Conservation (phyloP, 1,140 invertebrate species). For the Eurosta solidaginis region DNA sequence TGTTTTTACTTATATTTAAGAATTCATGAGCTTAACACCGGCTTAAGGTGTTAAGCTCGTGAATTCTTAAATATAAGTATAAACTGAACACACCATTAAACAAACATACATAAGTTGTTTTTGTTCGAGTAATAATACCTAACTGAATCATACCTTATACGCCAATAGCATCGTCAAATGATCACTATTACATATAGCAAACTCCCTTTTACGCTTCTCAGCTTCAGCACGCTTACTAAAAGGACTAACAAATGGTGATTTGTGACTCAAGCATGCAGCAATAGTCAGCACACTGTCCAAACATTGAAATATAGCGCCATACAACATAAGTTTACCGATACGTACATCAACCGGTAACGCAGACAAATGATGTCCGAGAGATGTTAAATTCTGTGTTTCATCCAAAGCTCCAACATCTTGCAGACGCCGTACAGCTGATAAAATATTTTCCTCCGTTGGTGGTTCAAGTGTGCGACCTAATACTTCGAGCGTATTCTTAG, state of each 20-base stretch:
- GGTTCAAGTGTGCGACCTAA: slow-evolving; percentile 77
- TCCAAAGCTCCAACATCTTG: slow-evolving; percentile 88
- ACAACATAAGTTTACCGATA: slow-evolving; percentile 88
- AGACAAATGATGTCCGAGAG: slow-evolving; percentile 86
- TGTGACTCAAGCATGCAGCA: slow-evolving; percentile 85
- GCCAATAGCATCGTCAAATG: slow-evolving; percentile 80
- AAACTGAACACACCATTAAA: too few relatives aligned
- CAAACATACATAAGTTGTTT: too few relatives aligned
- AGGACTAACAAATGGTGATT: slow-evolving; percentile 79
- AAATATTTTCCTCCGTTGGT: slow-evolving; percentile 76
- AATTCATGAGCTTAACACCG: too few relatives aligned
- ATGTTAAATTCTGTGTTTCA: slow-evolving; percentile 76
- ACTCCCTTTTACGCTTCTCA: slow-evolving; percentile 73
- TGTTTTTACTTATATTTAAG: too few relatives aligned
- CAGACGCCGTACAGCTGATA: slow-evolving; percentile 75
- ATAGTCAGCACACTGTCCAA: slow-evolving; percentile 92
- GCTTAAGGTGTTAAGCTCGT: too few relatives aligned
- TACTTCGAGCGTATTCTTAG: slow-evolving; percentile 70
- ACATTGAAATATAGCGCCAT: slow-evolving; percentile 90
- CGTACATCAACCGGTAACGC: slow-evolving; percentile 89
- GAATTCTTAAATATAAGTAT: too few relatives aligned
- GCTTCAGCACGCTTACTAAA: slow-evolving; percentile 75
- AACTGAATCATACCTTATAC: slow-evolving; percentile 66
- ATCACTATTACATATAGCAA: slow-evolving; percentile 76
- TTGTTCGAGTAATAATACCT: background rate